Evolutionary conservation across 2,888 invertebrate genomes (phyloP).

Genomic region (Aphidoletes aphidimyza): DNA sequence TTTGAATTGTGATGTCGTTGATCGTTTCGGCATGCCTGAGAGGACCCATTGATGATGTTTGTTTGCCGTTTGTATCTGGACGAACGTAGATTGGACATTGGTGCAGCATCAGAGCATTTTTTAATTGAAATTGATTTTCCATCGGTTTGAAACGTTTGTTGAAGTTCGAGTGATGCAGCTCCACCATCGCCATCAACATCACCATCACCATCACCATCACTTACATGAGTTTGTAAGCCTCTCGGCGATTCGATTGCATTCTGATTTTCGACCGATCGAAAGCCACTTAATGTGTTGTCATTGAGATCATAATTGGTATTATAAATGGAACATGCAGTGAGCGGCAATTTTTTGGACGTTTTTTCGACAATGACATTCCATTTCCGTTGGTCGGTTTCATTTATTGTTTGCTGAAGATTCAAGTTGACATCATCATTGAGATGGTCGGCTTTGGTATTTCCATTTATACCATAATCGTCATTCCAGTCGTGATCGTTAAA

Average conservation of each 20-base stretch:
- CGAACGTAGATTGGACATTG: neutral
- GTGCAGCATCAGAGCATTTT: neutral
- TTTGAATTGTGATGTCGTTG: neutral
- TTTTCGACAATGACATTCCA: neutral
- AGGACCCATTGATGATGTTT: conserved; percentile 22
- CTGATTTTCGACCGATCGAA: neutral
- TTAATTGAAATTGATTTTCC: conserved; percentile 46
- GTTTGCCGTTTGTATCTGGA: neutral
- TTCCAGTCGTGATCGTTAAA: neutral
- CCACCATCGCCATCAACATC: neutral
- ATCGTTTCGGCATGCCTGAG: neutral
- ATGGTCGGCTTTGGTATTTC: too few relatives aligned
- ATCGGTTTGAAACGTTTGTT: neutral
- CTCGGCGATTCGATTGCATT: neutral
- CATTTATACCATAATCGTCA: neutral
- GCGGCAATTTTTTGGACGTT: neutral
- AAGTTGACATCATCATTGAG: neutral
- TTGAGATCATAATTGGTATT: conserved; percentile 45
- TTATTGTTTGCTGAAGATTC: conserved; percentile 24
- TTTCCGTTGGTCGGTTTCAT: neutral
- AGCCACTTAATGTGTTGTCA: conserved; percentile 9
- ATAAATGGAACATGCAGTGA: neutral
- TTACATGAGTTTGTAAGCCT: neutral
- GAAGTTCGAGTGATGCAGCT: neutral
- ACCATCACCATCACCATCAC: neutral